Conservation (phyloP, 2,797 vertebrate species). For the Linurgus olivaceus region DNA sequence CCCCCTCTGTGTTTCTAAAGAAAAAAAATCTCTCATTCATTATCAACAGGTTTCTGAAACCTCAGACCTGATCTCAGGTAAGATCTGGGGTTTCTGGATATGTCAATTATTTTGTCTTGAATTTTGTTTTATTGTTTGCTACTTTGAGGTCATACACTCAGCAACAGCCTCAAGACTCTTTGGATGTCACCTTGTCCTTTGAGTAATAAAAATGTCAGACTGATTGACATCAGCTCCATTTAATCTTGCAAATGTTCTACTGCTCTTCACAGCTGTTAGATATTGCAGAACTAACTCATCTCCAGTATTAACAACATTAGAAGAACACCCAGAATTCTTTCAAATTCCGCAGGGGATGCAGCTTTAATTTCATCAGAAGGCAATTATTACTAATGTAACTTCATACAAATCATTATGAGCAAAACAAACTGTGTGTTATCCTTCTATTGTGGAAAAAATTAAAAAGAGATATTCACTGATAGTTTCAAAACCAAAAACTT, state of each 20-base stretch:
- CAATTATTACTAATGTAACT: neutral
- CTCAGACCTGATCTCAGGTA: neutral
- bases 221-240: neutral
- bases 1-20: neutral
- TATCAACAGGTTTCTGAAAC: neutral
- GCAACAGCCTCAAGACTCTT: neutral
- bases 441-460: neutral
- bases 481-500: neutral
- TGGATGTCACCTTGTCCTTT: neutral
- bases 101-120: neutral
- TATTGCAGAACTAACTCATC: neutral
- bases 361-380: neutral
- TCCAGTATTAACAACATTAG: neutral
- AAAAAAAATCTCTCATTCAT: neutral
- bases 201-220: neutral
- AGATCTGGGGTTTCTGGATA: neutral
- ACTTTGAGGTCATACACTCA: neutral
- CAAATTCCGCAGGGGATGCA: neutral
- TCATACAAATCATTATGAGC: neutral
- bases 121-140: neutral
- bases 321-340: neutral
- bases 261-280: neutral
- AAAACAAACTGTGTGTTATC: neutral
- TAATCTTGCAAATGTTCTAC: neutral
- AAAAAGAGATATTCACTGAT: neutral